Evolutionary conservation across 2,113 vertebrate species (phyloP), one percentile per base, ranked within the genome.

Genomic region (Fukomys damarensis): DNA sequence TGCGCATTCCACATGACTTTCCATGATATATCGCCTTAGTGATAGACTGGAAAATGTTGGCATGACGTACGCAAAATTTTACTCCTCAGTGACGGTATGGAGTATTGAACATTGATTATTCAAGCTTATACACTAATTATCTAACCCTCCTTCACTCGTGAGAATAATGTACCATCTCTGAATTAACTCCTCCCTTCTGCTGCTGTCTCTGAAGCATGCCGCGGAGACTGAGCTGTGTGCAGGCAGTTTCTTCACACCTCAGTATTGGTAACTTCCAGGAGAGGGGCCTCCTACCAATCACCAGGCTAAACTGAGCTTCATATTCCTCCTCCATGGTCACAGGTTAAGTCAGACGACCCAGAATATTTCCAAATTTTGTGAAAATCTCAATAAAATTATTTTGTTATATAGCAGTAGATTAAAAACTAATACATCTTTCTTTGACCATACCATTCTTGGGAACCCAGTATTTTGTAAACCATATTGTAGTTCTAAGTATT

Each of bases 21-120:
- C 79, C n/a, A 10, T 76, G 54, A 87, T n/a, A 49, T 68, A 66
- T 58, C 61, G 82, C 43, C 94, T 91, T 70, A 92, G 46, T 70
- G 90, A 91, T 28, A 83, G 66, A 63, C 86, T 91, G 65, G 24
- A 77, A 89, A 94, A 96, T 49, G 4, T 43, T 82, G 35, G 14
- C 61, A 79, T 83, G 17, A 86, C n/a, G 74, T 38, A 65, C 6
- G 74, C 49, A 86, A 79, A 86, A 72, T 63, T 54, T 85, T 41
- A 91, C 30, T 76, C 24, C 77, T 87, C 19, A 66, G 24, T 49
- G 20, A 59, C 5, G 19, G 58, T 46, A 5, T 63, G 5, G 32
- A 54, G 38, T 84, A 68, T 93, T 87, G 88, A 93, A 59, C 24
- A 32, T 20, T 66, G 59, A 93, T 74, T 66, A 30, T 76, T 85